Evolutionary conservation across 1,140 invertebrate species (phyloP).

Genomic region (Scaptomyza montana): DNA sequence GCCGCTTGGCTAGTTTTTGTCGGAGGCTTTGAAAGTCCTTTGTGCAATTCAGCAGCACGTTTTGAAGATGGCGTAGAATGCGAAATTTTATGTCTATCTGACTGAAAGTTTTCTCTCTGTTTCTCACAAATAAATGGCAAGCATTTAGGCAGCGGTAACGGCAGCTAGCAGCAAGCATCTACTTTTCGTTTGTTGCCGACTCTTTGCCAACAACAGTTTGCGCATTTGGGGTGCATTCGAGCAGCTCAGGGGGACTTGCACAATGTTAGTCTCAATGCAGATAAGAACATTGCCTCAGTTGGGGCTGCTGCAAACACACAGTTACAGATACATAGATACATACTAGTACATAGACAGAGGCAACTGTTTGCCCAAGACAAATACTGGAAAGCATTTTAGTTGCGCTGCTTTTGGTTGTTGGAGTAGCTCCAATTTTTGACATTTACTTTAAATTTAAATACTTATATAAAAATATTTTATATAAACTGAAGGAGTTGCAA

Average conservation of each 20-base stretch:
- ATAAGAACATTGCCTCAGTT: conserved; percentile 72
- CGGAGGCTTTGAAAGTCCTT: conserved; percentile 30
- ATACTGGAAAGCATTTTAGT: conserved; percentile 53
- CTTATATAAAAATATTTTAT: not conserved
- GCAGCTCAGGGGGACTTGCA: conserved; percentile 31
- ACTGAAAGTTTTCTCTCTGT: conserved; percentile 40
- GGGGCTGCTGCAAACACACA: conserved; percentile 41
- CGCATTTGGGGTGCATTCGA: conserved; percentile 52
- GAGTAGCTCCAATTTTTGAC: conserved; percentile 29
- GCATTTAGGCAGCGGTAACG: conserved; percentile 65
- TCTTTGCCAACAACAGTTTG: conserved; percentile 68
- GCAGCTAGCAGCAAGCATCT: conserved; percentile 18
- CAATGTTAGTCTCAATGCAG: conserved; percentile 69
- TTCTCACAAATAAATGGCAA: conserved; percentile 74
- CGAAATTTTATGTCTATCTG: conserved; percentile 41
- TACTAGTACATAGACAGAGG: conserved; percentile 19
- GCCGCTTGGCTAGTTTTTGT: conserved; percentile 36
- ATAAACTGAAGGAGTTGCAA: not conserved
- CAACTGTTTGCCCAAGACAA: conserved; percentile 57
- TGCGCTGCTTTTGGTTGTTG: conserved; percentile 30
- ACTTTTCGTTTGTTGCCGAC: conserved; percentile 43
- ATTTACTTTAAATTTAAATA: conserved; percentile 13
- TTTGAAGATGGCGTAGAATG: conserved; percentile 55
- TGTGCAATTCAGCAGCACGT: conserved; percentile 30
- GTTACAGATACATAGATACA: no score